These are phyloP conservation scores for Coenonympha arcania DNA, from an alignment of 2,888 invertebrate species.

Conservation along the genomic window DNA sequence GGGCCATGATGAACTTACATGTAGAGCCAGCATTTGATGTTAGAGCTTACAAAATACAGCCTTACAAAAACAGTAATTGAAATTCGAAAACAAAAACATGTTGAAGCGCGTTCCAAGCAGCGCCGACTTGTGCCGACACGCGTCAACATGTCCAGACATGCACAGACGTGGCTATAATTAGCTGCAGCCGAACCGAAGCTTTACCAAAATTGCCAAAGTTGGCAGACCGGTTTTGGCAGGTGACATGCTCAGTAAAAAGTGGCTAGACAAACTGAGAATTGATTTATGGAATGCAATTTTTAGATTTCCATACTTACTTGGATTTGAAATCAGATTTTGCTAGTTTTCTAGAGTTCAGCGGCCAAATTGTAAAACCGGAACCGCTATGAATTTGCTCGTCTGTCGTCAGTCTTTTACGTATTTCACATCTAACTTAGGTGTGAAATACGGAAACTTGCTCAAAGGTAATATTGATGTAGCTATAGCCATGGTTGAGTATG, in stretches of 20 bases:
- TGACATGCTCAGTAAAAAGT: conserved; percentile 1
- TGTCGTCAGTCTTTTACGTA: no score
- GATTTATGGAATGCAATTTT: background rate
- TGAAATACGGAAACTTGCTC: no score
- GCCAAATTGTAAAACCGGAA: no score
- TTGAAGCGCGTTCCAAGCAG: conserved; percentile 12
- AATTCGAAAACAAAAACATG: background rate
- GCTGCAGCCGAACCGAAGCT: conserved; percentile 13
- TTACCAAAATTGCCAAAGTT: conserved; percentile 14
- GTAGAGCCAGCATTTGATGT: no score
- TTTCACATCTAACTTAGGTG: no score
- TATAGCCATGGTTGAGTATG: no score
- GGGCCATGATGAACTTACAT: no score
- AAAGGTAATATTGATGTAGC: no score
- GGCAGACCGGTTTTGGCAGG: conserved; percentile 8
- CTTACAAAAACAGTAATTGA: background rate
- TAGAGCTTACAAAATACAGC: no score
- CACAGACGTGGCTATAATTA: conserved; percentile 18
- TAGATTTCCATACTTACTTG: background rate
- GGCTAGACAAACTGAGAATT: conserved; percentile 2
- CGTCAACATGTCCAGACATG: conserved; percentile 13
- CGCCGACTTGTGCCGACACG: conserved; percentile 11
- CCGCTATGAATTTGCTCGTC: no score
- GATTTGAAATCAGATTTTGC: background rate
- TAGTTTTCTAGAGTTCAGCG: no score